Percentiles rank a stretch among this genome's conserved stretches.
These are phyloP conservation scores for Hydropsyche tenuis DNA, from an alignment of 1,140 invertebrate species.

Conservation along the genomic window DNA sequence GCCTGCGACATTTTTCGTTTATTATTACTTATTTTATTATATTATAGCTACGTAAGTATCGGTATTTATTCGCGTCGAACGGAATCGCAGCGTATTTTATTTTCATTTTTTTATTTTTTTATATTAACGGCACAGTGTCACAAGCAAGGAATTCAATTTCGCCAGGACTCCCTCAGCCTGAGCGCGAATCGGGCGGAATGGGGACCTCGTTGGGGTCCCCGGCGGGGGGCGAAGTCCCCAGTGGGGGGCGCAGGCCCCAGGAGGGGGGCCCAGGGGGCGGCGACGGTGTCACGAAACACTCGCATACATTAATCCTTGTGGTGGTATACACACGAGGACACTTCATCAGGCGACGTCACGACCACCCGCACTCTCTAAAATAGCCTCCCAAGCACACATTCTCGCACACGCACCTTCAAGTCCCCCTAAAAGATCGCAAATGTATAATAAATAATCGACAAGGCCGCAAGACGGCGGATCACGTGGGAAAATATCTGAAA, in stretches of 20 bases:
- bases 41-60: not conserved
- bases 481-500: no score
- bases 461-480: no score
- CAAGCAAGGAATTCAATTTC: constrained; percentile 42
- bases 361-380: constrained; percentile 30
- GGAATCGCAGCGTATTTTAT: not conserved
- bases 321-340: constrained; percentile 31
- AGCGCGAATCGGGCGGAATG: not conserved
- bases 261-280: constrained; percentile 6
- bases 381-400: constrained; percentile 15
- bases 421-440: not conserved
- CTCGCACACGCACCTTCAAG: constrained; percentile 8
- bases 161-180: not conserved
- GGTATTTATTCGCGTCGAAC: not conserved
- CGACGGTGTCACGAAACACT: constrained; percentile 32
- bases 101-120: constrained; percentile 17
- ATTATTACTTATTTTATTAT: constrained; percentile 11
- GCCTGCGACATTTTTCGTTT: not conserved
- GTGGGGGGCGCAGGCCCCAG: constrained; percentile 1
- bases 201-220: not conserved
- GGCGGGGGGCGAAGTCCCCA: not conserved
- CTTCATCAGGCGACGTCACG: constrained; percentile 45
- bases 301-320: constrained; percentile 41
- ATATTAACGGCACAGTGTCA: constrained; percentile 41
- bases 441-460: no score